Conservation (phyloP, 2,797 vertebrate species). For the Acestrorhynchus altus region DNA sequence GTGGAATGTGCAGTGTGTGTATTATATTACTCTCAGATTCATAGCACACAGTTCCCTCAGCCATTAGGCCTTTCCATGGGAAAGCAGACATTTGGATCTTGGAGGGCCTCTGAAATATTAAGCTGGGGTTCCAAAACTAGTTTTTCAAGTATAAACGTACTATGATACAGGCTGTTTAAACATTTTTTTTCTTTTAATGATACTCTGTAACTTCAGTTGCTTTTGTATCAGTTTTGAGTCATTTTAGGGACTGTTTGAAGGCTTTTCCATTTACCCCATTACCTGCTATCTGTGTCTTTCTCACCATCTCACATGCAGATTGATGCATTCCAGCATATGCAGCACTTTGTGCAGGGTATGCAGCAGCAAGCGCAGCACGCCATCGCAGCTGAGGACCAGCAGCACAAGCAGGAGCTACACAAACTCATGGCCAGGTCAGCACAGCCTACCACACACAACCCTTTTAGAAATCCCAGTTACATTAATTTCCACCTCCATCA, state of each 20-base stretch:
- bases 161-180: not conserved
- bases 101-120: not conserved
- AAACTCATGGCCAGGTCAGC: slow-evolving; percentile 97
- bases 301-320: slow-evolving; percentile 77
- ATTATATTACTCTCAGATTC: slow-evolving; percentile 5
- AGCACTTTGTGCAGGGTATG: slow-evolving; percentile 96
- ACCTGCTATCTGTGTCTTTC: not conserved
- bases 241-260: not conserved
- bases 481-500: too few relatives aligned
- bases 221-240: not conserved
- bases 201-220: not conserved
- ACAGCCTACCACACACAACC: not conserved
- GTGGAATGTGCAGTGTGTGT: not conserved
- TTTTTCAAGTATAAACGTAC: not conserved
- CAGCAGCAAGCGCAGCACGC: slow-evolving; percentile 96
- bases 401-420: slow-evolving; percentile 95
- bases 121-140: not conserved
- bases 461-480: too few relatives aligned
- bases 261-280: not conserved
- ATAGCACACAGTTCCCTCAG: not conserved
- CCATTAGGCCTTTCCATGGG: not conserved
- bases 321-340: slow-evolving; percentile 98
- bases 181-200: not conserved
- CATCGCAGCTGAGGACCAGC: slow-evolving; percentile 92
- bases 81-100: not conserved